Conservation (phyloP, 2,113 vertebrate genomes). For the Tachysurus vachellii region DNA sequence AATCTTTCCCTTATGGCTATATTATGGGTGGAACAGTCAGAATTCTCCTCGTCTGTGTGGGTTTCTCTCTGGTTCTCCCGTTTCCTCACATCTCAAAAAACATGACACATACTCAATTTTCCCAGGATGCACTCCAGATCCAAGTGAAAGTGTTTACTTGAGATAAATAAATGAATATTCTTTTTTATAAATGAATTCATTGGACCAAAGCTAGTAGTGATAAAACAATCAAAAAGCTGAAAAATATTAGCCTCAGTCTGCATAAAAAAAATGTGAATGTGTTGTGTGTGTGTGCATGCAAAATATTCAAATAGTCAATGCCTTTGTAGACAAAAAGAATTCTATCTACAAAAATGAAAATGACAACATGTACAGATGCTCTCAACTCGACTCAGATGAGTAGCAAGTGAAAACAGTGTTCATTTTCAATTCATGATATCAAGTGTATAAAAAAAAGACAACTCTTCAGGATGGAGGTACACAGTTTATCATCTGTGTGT, state of each 20-base stretch:
- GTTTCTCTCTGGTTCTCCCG: neutral
- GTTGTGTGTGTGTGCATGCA: neutral
- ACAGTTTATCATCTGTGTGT: neutral
- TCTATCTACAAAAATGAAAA: conserved; percentile 53
- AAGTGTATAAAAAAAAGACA: neutral
- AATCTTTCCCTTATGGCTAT: neutral
- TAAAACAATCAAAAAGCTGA: neutral
- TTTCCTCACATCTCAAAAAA: neutral
- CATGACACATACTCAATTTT: neutral
- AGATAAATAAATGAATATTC: neutral
- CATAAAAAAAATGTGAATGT: neutral
- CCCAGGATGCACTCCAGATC: neutral
- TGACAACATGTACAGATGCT: neutral
- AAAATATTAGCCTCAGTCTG: neutral
- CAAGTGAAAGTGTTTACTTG: neutral
- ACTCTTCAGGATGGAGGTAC: neutral
- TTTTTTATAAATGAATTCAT: neutral
- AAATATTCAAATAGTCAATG: conserved; percentile 5
- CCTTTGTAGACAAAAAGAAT: conserved; percentile 23
- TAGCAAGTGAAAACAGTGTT: neutral
- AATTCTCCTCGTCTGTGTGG: neutral
- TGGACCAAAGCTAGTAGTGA: neutral
- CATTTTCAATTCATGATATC: neutral
- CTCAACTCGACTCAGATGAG: neutral
- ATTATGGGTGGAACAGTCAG: neutral